phyloP scores from a whole-genome alignment of 1,140 invertebrate genomes.

The Caenorhabditis brenneri region DNA sequence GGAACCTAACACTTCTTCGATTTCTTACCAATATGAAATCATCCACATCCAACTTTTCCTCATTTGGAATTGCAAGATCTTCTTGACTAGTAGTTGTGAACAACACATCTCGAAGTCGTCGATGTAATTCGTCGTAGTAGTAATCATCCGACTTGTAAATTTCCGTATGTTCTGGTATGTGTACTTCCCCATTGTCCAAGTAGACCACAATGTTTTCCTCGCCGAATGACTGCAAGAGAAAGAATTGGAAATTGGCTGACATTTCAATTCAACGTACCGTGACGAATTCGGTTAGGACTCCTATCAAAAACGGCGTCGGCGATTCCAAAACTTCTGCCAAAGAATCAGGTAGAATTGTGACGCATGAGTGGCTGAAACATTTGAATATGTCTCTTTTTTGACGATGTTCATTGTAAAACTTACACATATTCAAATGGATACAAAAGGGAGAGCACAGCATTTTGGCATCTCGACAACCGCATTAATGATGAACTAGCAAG shows the following conservation, averaged over 20 bases:
- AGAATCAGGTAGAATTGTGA: constrained; percentile 34
- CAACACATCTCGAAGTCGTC: background rate
- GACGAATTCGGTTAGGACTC: constrained; percentile 27
- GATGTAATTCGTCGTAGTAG: background rate
- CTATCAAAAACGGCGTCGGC: constrained; percentile 33
- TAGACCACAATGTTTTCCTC: constrained; percentile 26
- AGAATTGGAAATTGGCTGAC: background rate
- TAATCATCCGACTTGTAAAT: constrained; percentile 17
- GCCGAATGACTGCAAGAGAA: constrained; percentile 36
- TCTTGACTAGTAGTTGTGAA: constrained; percentile 10
- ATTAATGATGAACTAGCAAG: background rate
- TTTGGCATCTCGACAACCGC: constrained; percentile 10
- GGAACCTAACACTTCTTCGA: no score
- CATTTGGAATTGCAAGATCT: background rate
- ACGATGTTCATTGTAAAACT: background rate
- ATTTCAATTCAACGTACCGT: constrained; percentile 13
- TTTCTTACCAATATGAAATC: constrained; percentile 15
- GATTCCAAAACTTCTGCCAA: constrained; percentile 31
- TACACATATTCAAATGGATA: constrained; percentile 39
- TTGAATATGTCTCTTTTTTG: background rate
- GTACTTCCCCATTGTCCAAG: constrained; percentile 36
- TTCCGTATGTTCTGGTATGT: constrained; percentile 2
- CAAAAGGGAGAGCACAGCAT: background rate
- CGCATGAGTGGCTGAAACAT: constrained; percentile 6
- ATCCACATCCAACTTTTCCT: background rate